Base-by-base conservation (phyloP, 2,797 vertebrate genomes). In the Vireo griseus region DNA sequence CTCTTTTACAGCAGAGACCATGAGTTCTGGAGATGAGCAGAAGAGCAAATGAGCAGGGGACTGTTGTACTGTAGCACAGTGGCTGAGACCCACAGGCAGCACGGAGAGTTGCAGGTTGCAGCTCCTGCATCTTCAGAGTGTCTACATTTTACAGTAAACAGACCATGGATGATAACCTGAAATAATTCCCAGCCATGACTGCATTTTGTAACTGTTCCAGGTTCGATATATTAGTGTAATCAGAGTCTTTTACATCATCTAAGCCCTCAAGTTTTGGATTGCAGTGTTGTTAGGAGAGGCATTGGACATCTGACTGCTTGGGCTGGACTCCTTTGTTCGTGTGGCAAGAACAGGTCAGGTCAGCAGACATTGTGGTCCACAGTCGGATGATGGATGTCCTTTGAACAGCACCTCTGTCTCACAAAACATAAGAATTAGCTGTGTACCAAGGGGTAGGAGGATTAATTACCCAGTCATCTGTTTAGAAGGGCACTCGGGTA, bases 271-370 rank as follows among this genome's bases (percentile, higher is more conserved):
- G 13, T 54, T 91, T 83, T 94, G 52, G 40, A 82, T 71, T 82
- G 25, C 15, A 6, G 11, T 39, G 26, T 54, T 72, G 29, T 63
- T 59, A n/a, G 54, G 57, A 44, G 21, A n/a, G 28, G 28, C 0
- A 0, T 7, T 63, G 65, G 37, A 40, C 14, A 10, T 47, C 68
- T 44, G 44, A n/a, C 31, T 79, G 45, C 45, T 74, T 0, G 0
- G 69, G 7, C 26, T 80, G 69, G 22, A n/a, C 21, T n/a, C 33
- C 57, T 77, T 58, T 84, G 73, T 35, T 90, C 0, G 0, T 54
- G 17, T 40, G 76, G 52, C 16, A 29, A 77, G 39, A 61, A 3
- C 29, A 17, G 61, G 40, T 66, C 61, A n/a, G 40, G 24, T 71
- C 45, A 40, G 22, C 42, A 35, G 35, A 29, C 65, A 24, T 10